Evolutionary conservation across 2,888 invertebrate genomes (phyloP).

Genomic region (Brachynemurus nebulosus): DNA sequence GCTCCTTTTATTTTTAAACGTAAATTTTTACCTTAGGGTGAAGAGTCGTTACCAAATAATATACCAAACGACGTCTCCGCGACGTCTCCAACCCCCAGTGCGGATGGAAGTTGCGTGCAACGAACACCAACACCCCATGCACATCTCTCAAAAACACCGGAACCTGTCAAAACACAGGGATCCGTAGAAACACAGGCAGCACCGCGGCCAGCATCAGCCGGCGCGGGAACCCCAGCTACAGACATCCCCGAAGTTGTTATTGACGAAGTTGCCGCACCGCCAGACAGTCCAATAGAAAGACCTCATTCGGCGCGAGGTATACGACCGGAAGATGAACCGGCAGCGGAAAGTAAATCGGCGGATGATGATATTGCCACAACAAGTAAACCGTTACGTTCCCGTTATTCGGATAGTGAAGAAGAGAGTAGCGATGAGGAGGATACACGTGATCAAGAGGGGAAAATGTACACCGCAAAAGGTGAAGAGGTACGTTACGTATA

Average conservation of each 20-base stretch:
- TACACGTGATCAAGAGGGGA: constrained; percentile 62
- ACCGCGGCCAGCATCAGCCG: not conserved
- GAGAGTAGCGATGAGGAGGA: constrained; percentile 58
- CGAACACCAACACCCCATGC: not conserved
- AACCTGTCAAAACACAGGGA: not conserved
- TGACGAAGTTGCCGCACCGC: not conserved
- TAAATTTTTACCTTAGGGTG: no score
- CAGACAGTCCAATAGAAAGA: not conserved
- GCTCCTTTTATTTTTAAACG: no score
- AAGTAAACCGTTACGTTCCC: constrained; percentile 34
- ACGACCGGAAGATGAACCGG: constrained; percentile 1
- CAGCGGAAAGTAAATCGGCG: constrained; percentile 3
- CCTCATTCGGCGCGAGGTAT: not conserved
- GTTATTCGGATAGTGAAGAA: constrained; percentile 35
- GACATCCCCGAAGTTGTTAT: not conserved
- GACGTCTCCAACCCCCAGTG: constrained; percentile 1
- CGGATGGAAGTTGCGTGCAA: not conserved
- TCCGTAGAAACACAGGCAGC: not conserved
- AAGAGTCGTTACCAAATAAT: not conserved
- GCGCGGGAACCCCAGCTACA: not conserved
- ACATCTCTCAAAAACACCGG: not conserved
- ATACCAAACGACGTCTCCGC: not conserved
- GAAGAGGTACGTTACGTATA: constrained; percentile 43
- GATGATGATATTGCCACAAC: constrained; percentile 12
- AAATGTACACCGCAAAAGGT: constrained; percentile 63